Conservation (phyloP, 2,888 invertebrate species). For the Apocheima hispidaria region DNA sequence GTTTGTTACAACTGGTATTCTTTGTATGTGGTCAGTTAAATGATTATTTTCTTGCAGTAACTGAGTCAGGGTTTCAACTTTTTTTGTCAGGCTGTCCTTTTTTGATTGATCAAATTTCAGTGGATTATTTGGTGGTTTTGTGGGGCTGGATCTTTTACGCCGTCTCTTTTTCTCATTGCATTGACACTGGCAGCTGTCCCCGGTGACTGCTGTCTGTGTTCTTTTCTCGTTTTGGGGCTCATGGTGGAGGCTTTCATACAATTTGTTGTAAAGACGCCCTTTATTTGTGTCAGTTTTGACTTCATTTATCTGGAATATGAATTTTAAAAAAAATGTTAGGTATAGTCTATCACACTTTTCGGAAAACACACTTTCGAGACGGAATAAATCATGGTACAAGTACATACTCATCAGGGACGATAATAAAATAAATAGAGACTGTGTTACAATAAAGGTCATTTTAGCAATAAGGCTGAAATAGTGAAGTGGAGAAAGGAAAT, state of each 20-base stretch:
- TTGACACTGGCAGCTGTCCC: conserved; percentile 67
- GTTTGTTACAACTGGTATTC: conserved; percentile 52
- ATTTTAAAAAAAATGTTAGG: background rate
- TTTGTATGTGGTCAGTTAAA: conserved; percentile 35
- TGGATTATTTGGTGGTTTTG: conserved; percentile 16
- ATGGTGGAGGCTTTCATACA: conserved; percentile 65
- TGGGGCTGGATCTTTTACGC: conserved; percentile 46
- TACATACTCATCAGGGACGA: too few relatives aligned
- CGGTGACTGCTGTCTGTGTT: conserved; percentile 45
- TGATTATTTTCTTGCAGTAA: conserved; percentile 29
- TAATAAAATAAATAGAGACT: too few relatives aligned
- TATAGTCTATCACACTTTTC: too few relatives aligned
- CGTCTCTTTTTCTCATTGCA: conserved; percentile 64
- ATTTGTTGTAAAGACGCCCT: conserved; percentile 67
- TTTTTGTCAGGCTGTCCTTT: conserved; percentile 31
- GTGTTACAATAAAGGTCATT: too few relatives aligned
- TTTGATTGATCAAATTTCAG: conserved; percentile 35
- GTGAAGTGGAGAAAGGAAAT: too few relatives aligned
- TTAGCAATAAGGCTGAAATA: too few relatives aligned
- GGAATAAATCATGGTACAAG: too few relatives aligned
- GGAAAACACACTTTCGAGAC: too few relatives aligned
- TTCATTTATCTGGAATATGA: conserved; percentile 64
- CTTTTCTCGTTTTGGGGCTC: conserved; percentile 42
- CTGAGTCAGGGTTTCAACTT: conserved; percentile 30
- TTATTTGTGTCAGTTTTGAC: conserved; percentile 72